Percentiles rank a stretch among this genome's conserved stretches.
These are phyloP conservation scores for Elachura formosa DNA, from an alignment of 2,113 vertebrate species.

Conservation along the genomic window DNA sequence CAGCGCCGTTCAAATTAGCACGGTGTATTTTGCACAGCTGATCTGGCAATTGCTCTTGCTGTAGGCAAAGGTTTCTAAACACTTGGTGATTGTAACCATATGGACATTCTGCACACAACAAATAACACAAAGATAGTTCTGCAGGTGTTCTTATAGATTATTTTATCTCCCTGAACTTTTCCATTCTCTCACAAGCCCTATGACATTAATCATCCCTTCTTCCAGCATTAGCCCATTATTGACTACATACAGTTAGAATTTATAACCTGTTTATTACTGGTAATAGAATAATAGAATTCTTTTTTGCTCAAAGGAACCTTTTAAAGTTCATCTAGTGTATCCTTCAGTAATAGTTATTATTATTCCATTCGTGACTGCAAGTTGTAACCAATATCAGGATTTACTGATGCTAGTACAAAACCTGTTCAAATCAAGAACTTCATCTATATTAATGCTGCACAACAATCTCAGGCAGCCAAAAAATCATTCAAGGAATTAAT, in stretches of 20 bases:
- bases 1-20: background rate
- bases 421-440: background rate
- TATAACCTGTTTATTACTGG: background rate
- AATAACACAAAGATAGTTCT: background rate
- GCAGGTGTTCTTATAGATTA: background rate
- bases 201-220: background rate
- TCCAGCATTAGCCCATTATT: background rate
- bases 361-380: background rate
- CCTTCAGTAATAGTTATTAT: background rate
- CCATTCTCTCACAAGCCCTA: background rate
- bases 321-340: background rate
- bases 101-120: background rate
- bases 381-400: background rate
- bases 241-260: background rate
- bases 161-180: background rate
- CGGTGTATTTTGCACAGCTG: background rate
- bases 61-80: background rate
- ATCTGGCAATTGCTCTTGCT: background rate
- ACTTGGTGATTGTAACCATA: background rate
- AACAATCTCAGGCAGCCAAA: background rate
- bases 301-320: background rate
- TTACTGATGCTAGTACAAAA: background rate
- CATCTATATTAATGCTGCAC: background rate
- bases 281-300: background rate
- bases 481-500: background rate